Percentiles rank a stretch among this genome's conserved stretches.
Conservation (phyloP, 2,797 vertebrate genomes). For the Trichosurus vulpecula region DNA sequence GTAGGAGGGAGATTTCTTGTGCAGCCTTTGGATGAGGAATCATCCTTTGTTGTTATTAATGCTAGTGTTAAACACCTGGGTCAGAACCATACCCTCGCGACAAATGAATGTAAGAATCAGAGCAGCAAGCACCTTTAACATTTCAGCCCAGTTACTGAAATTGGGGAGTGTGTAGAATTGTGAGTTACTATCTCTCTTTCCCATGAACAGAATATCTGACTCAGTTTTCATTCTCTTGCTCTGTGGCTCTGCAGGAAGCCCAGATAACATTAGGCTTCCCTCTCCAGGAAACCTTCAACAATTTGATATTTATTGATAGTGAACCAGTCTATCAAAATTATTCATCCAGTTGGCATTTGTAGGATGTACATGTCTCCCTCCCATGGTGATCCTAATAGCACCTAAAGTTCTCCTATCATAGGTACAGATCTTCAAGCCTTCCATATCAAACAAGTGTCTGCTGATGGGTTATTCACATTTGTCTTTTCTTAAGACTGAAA, state of each 20-base stretch:
- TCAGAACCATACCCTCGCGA: background rate
- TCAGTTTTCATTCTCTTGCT: background rate
- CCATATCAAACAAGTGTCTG: background rate
- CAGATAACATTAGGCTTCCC: background rate
- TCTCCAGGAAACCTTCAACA: background rate
- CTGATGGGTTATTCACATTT: background rate
- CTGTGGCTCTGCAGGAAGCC: background rate
- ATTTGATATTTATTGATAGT: background rate
- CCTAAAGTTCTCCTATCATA: background rate
- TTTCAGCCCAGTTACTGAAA: background rate
- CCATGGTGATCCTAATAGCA: slow-evolving; percentile 19
- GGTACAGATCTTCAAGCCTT: background rate
- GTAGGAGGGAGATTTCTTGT: background rate
- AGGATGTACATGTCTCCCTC: background rate
- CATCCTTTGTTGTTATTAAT: background rate
- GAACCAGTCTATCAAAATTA: slow-evolving; percentile 33
- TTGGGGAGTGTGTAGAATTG: background rate
- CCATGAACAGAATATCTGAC: background rate
- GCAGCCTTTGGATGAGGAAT: background rate
- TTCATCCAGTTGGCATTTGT: background rate
- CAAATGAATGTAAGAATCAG: background rate
- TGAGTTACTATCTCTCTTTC: background rate
- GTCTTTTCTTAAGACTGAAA: background rate
- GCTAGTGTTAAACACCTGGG: background rate
- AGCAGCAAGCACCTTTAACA: background rate